A percentile compares a stretch with the other conserved stretches of the same genome.
Evolutionary conservation across 2,797 vertebrate genomes (phyloP).

Genomic region (Notoglanidium macrostoma): DNA sequence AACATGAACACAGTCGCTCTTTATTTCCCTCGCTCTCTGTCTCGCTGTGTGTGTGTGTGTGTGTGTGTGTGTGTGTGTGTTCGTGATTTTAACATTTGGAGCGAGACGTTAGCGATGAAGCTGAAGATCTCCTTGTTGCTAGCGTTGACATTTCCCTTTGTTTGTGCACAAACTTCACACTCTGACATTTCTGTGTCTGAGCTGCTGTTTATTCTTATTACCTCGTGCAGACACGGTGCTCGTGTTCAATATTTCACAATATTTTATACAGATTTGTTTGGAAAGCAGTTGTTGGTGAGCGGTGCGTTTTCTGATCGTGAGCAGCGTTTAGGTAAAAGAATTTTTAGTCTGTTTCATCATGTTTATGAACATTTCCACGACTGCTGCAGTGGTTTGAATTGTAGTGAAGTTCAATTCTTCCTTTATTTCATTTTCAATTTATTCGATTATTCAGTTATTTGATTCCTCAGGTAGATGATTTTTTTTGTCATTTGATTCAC

Average conservation of each 20-base stretch:
- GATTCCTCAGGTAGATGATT: background rate
- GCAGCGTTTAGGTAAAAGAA: background rate
- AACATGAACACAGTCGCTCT: background rate
- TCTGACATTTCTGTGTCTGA: constrained; percentile 1
- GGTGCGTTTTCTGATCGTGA: background rate
- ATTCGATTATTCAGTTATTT: background rate
- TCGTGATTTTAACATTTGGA: background rate
- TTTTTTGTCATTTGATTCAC: background rate
- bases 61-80: background rate
- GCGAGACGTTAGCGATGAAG: background rate
- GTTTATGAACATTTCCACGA: background rate
- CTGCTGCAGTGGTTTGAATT: background rate
- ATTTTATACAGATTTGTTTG: background rate
- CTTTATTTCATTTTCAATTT: background rate
- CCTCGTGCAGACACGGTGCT: background rate
- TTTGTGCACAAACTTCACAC: constrained; percentile 18
- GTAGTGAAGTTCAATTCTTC: background rate
- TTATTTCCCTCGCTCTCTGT: background rate
- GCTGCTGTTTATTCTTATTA: constrained; percentile 4
- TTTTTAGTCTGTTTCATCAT: too few relatives aligned
- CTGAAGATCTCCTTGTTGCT: background rate
- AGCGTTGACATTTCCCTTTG: background rate
- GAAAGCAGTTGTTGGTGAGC: background rate
- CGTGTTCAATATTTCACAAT: background rate
- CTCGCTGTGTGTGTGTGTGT: background rate